phyloP scores from a whole-genome alignment of 2,797 vertebrate species.

The Sebastes nivosus region DNA sequence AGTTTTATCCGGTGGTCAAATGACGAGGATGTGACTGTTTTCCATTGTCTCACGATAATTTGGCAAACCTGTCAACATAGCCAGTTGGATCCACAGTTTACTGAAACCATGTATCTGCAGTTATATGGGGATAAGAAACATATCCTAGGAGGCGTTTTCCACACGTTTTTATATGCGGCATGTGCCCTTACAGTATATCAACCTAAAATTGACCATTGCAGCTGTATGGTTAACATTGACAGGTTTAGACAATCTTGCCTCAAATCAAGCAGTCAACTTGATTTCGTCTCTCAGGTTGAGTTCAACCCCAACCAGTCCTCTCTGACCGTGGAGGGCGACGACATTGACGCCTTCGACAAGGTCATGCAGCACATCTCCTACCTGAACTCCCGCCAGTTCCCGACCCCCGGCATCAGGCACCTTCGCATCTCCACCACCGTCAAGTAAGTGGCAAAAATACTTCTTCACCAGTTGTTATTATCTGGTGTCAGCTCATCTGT shows the following conservation, averaged over 20 bases:
- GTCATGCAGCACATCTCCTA: conserved; percentile 96
- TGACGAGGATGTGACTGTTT: not conserved
- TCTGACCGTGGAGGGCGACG: conserved; percentile 90
- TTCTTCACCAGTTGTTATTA: not conserved
- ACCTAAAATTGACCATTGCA: not conserved
- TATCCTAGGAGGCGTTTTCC: no score
- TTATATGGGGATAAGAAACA: not conserved
- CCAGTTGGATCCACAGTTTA: not conserved
- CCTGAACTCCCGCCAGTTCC: conserved; percentile 96
- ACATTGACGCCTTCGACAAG: conserved; percentile 90
- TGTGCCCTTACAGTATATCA: not conserved
- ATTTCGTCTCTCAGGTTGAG: conserved; percentile 84
- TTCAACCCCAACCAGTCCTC: conserved; percentile 90
- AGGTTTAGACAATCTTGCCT: not conserved
- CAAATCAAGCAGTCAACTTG: not conserved
- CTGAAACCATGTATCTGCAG: not conserved
- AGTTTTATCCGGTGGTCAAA: not conserved
- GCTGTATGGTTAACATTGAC: not conserved
- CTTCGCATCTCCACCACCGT: conserved; percentile 88
- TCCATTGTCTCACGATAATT: not conserved
- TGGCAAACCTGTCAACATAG: not conserved
- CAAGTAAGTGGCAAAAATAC: conserved; percentile 82
- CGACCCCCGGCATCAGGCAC: conserved; percentile 93
- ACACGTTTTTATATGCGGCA: no score
- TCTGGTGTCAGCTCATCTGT: not conserved